Conservation (phyloP, 2,888 invertebrate genomes). For the Hirtodrosophila confusa region DNA sequence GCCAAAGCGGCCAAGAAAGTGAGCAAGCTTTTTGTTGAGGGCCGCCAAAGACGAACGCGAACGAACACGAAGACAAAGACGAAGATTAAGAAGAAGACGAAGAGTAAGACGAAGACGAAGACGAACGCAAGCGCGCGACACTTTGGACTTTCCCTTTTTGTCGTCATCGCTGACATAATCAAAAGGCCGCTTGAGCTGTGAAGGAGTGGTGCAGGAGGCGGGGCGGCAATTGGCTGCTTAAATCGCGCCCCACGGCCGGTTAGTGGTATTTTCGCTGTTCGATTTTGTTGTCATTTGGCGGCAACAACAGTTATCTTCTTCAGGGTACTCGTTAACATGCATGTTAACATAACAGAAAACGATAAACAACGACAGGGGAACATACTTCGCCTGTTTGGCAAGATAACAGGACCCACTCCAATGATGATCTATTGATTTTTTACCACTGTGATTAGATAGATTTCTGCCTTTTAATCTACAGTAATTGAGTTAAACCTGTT, state of each 20-base stretch:
- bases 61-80: slow-evolving; percentile 34
- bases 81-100: slow-evolving; percentile 20
- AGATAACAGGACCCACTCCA: no score
- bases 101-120: slow-evolving; percentile 32
- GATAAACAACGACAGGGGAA: no score
- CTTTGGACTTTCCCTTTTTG: slow-evolving; percentile 72
- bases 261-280: slow-evolving; percentile 48
- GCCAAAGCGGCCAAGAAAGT: slow-evolving; percentile 61
- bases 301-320: slow-evolving; percentile 23
- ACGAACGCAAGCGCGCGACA: slow-evolving; percentile 32
- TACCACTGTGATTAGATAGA: no score
- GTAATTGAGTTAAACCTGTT: no score
- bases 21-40: slow-evolving; percentile 45
- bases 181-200: slow-evolving; percentile 34
- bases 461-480: no score
- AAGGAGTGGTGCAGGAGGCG: slow-evolving; percentile 19
- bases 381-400: no score
- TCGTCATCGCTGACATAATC: slow-evolving; percentile 69
- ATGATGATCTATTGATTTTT: no score
- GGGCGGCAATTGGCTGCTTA: slow-evolving; percentile 54
- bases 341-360: slow-evolving; percentile 58
- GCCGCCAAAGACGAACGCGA: slow-evolving; percentile 33
- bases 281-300: slow-evolving; percentile 24
- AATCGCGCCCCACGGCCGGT: slow-evolving; percentile 45
- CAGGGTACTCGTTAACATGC: slow-evolving; percentile 56